A percentile compares a stretch with the other conserved stretches of the same genome.
Evolutionary conservation across 1,140 invertebrate species (phyloP).

Genomic region (Drosophila lowei): DNA sequence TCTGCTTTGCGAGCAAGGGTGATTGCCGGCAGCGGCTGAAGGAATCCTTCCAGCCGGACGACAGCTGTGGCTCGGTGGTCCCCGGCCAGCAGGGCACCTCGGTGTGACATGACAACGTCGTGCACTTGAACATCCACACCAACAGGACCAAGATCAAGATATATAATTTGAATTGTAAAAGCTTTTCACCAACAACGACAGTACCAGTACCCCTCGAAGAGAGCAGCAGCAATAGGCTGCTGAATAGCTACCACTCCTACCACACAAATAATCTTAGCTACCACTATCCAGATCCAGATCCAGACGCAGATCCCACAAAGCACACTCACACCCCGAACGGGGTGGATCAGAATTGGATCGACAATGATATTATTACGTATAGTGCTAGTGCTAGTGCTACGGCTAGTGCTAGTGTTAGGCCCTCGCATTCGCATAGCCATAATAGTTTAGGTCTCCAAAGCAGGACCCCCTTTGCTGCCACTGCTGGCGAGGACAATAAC

Average conservation of each 20-base stretch:
- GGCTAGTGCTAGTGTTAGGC: slow-evolving; percentile 60
- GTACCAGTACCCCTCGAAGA: slow-evolving; percentile 31
- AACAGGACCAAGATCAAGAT: slow-evolving; percentile 61
- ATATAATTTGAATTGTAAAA: slow-evolving; percentile 68
- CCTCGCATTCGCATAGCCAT: slow-evolving; percentile 39
- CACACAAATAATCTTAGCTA: slow-evolving; percentile 77
- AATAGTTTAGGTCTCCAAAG: slow-evolving; percentile 60
- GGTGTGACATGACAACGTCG: slow-evolving; percentile 82
- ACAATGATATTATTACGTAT: slow-evolving; percentile 60
- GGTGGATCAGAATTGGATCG: slow-evolving; percentile 32
- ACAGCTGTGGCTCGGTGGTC: slow-evolving; percentile 66
- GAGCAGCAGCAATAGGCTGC: slow-evolving; percentile 27
- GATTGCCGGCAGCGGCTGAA: slow-evolving; percentile 59
- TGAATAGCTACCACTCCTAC: slow-evolving; percentile 71
- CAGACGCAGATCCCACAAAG: not conserved
- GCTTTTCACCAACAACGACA: slow-evolving; percentile 78
- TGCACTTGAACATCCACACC: slow-evolving; percentile 69
- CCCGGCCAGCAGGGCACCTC: slow-evolving; percentile 82
- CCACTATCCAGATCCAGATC: slow-evolving; percentile 2
- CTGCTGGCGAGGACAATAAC: slow-evolving; percentile 82
- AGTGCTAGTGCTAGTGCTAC: slow-evolving; percentile 37
- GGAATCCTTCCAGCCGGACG: slow-evolving; percentile 68
- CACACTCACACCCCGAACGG: not conserved
- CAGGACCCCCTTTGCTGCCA: slow-evolving; percentile 65
- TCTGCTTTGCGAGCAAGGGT: slow-evolving; percentile 89